Conservation (phyloP, 2,113 vertebrate genomes). For the Urocolius indicus region DNA sequence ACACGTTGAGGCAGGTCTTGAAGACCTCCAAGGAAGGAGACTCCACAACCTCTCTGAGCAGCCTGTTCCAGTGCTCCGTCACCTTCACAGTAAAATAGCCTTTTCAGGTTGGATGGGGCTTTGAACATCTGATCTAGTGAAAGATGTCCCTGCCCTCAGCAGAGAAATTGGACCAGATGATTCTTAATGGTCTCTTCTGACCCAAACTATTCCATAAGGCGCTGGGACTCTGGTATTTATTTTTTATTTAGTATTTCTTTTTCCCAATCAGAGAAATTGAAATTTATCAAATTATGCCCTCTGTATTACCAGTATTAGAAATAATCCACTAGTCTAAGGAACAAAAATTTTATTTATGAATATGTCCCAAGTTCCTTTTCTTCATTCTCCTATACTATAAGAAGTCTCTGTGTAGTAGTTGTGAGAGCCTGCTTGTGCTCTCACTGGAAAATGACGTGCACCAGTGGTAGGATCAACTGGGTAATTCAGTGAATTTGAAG, state of each 20-base stretch:
- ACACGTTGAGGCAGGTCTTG: no score
- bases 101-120: not conserved
- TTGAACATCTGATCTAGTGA: not conserved
- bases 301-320: rapidly evolving
- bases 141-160: not conserved
- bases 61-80: no score
- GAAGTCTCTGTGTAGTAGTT: not conserved
- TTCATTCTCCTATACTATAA: not conserved
- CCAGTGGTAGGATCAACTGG: not conserved
- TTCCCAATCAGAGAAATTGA: not conserved
- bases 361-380: not conserved
- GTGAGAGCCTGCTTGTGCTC: not conserved
- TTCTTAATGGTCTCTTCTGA: not conserved
- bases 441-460: not conserved
- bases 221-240: not conserved
- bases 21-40: no score
- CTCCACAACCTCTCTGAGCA: no score
- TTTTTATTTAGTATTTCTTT: not conserved
- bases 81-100: no score
- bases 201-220: not conserved
- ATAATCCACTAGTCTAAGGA: not conserved
- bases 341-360: not conserved
- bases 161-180: not conserved
- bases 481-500: not conserved
- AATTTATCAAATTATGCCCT: not conserved